Evolutionary conservation across 2,888 invertebrate genomes (phyloP), one percentile per base, ranked within the genome.

Genomic region (Cetonia aurata): DNA sequence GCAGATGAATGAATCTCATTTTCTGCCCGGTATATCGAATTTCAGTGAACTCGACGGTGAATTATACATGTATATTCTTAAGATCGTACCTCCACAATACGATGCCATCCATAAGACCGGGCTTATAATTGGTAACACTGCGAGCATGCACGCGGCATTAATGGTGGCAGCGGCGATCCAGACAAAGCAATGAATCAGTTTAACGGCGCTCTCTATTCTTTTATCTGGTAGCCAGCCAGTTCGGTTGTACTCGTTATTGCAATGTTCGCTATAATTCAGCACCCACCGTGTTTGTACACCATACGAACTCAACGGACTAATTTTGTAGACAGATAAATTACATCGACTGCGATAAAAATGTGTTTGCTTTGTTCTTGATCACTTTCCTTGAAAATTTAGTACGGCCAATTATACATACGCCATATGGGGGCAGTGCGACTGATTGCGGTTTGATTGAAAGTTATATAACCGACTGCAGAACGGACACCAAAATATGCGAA

Each of bases 121-220:
- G 80, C 77, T 77, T 76, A 79, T 82, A 82, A 82, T 82, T 82
- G 82, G 82, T 80, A 79, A 80, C 80, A 65, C 62, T 77, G 78
- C 76, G 78, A 78, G 79, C 81, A 80, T 81, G 80, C 81, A 81
- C 80, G 78, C 75, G 48, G 77, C 77, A 79, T 80, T 81, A 81
- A 81, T 81, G 80, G 80, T 77, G 78, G 79, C 79, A 79, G 77
- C 79, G 76, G 76, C 77, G 73, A 73, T 74, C 74, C 74, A 75
- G 74, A 72, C 79, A 78, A 74, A 77, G 67, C 76, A 80, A 79
- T 82, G 80, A 81, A 80, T 82, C 81, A 82, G 80, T 74, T 77
- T 79, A 81, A 81, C 81, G 78, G 78, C 78, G 78, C 77, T 78
- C 77, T 77, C 78, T 80, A 79, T 80, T 80, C 80, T 80, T 81